These are phyloP conservation scores for Lepas anatifera DNA, from an alignment of 2,888 invertebrate species.

Conservation along the genomic window DNA sequence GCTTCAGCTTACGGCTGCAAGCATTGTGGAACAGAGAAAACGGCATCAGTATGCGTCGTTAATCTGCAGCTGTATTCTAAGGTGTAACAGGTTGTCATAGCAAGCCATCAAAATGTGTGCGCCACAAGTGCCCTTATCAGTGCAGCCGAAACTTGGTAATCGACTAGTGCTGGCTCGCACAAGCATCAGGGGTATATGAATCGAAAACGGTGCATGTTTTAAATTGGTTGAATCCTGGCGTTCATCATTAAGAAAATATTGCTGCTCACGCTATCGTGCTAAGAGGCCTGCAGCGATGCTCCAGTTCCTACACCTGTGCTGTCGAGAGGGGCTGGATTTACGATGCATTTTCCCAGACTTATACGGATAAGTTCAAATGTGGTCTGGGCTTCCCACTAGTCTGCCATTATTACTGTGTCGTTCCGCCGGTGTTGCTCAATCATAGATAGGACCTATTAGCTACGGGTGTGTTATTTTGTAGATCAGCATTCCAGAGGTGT, in stretches of 20 bases:
- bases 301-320: too few relatives aligned
- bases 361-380: neutral
- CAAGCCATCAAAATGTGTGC: too few relatives aligned
- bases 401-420: neutral
- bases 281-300: too few relatives aligned
- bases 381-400: neutral
- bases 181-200: too few relatives aligned
- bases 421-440: slow-evolving; percentile 1
- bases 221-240: neutral
- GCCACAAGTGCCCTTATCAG: too few relatives aligned
- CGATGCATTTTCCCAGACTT: neutral
- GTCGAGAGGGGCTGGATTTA: too few relatives aligned
- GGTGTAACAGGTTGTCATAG: too few relatives aligned
- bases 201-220: neutral
- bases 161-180: too few relatives aligned
- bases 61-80: too few relatives aligned
- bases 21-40: neutral
- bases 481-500: slow-evolving; percentile 5
- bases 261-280: neutral
- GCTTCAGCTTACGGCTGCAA: neutral
- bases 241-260: neutral
- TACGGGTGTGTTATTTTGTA: neutral
- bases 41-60: neutral
- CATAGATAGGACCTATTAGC: neutral
- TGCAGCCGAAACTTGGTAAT: too few relatives aligned